Conservation (phyloP, 2,797 vertebrate genomes). For the Sebastes cheni region DNA sequence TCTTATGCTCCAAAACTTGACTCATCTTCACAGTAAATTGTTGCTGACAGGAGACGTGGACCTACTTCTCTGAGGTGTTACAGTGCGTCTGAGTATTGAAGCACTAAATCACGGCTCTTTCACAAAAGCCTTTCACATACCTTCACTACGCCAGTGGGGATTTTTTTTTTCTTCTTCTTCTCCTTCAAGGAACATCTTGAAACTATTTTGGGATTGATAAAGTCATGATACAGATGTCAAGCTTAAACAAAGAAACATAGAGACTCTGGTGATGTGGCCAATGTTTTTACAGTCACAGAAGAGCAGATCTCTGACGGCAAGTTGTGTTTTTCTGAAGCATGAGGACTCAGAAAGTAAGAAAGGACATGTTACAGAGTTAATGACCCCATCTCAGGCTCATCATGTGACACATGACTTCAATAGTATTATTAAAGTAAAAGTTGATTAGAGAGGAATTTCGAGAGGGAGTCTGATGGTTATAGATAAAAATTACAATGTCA, state of each 20-base stretch:
- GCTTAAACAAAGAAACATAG: slow-evolving; percentile 36
- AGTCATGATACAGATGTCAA: slow-evolving; percentile 68
- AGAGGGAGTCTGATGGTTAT: fast-evolving
- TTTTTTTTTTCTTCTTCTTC: neutral
- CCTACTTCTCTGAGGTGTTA: slow-evolving; percentile 59
- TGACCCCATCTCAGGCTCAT: neutral
- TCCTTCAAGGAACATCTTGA: slow-evolving; percentile 70
- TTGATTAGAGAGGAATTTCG: no score
- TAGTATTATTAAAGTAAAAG: no score
- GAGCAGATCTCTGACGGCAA: slow-evolving; percentile 1
- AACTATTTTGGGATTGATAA: slow-evolving; percentile 67
- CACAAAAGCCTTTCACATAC: slow-evolving; percentile 51
- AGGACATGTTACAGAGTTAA: neutral
- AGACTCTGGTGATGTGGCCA: slow-evolving; percentile 30
- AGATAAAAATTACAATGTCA: no score
- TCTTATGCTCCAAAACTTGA: slow-evolving; percentile 23
- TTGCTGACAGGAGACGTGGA: slow-evolving; percentile 41
- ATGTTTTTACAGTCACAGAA: slow-evolving; percentile 28
- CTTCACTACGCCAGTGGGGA: slow-evolving; percentile 23
- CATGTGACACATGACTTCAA: no score
- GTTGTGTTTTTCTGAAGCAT: neutral
- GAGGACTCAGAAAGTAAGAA: neutral
- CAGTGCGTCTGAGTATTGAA: slow-evolving; percentile 37
- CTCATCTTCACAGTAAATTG: slow-evolving; percentile 47
- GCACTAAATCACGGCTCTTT: slow-evolving; percentile 58